Base-by-base conservation (phyloP, 2,797 vertebrate species). In the Syndactyla subalaris region DNA sequence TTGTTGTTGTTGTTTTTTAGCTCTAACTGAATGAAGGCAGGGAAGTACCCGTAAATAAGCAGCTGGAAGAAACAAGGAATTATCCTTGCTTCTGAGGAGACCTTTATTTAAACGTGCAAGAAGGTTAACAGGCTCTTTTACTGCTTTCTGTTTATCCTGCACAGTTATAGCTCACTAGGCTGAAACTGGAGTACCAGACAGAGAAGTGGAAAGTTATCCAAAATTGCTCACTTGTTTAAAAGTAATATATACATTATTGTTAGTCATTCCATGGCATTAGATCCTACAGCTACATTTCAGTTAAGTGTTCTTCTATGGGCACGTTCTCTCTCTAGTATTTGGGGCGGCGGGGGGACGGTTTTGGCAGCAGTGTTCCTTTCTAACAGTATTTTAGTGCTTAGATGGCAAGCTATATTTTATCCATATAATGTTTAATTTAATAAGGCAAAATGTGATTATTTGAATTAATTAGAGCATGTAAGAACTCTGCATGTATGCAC, bases 401-500 rank as follows among this genome's bases (percentile, higher is more conserved):
- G 81, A 92, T 46, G 76, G 86, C 89, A 90, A 95, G 61, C 78
- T 87, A 9, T 95, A 91, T 94, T 96, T 96, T 91, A 93, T 81
- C 75, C 79, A 82, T 84, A 63, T 61, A 96, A 87, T 66, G 58
- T 94, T 95, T 96, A 95, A 96, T 96, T 94, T 96, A 89, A 95
- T 92, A 96, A 93, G 80, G 70, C 24, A 92, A 91, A 94, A 93
- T 76, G 71, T 75, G 92, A 95, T 96, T 96, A 95, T 95, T 95
- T 93, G 58, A 96, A 90, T 97, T 97, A 97, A 97, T 95, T 95
- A 86, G 84, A 78, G 84, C 63, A 49, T 88, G 72, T 82, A 93
- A 92, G 80, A 97, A 89, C 77, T 79, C 74, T 46, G 38, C 54
- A 12, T 72, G 61, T 94, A 94, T 80, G 92, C 74, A 81, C 77